These are phyloP conservation scores for Operophtera brumata DNA, from an alignment of 2,888 invertebrate genomes.

Conservation along the genomic window DNA sequence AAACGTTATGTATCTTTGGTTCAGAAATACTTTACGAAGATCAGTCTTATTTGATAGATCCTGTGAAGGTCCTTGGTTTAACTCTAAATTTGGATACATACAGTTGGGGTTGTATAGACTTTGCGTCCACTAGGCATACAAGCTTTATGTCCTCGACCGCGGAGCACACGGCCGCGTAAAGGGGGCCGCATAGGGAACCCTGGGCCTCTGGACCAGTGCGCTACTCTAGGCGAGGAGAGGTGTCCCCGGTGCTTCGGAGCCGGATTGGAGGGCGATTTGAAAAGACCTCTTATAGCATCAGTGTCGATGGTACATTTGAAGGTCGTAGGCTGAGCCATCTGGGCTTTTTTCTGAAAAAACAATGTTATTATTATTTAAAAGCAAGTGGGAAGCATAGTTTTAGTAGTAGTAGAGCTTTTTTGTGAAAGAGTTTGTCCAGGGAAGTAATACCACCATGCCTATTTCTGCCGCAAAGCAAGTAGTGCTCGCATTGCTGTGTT, in stretches of 20 bases:
- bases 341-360: constrained; percentile 11
- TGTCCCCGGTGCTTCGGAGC: constrained; percentile 3
- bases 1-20: no score
- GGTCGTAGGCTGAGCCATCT: constrained; percentile 28
- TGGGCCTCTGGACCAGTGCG: background rate
- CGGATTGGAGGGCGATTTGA: constrained; percentile 7
- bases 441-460: no score
- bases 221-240: background rate
- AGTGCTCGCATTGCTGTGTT: no score
- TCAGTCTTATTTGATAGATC: no score
- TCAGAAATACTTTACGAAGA: no score
- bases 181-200: background rate
- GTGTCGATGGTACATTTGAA: constrained; percentile 43
- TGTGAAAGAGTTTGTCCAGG: no score
- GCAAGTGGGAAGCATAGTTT: background rate
- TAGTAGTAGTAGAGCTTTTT: no score
- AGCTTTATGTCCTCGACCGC: background rate
- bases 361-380: background rate
- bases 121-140: background rate
- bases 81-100: background rate
- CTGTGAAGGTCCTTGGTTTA: no score
- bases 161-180: no score
- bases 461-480: no score
- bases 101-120: background rate
- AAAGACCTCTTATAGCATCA: constrained; percentile 7